phyloP scores from a whole-genome alignment of 2,888 invertebrate genomes.

The Acanthosepion esculentum region DNA sequence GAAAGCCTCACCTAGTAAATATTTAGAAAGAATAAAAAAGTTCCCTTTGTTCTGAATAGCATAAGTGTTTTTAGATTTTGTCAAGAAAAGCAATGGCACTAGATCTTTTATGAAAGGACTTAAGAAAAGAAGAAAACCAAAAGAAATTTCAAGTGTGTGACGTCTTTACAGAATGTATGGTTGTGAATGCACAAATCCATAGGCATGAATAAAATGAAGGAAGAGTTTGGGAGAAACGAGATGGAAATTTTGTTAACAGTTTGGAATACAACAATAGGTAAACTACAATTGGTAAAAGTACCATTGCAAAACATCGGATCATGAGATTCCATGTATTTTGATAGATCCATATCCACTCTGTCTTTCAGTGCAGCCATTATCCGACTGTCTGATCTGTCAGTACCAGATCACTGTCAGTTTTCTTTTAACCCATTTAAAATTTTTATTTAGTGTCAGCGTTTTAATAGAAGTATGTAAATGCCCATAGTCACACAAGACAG shows the following conservation, averaged over 20 bases:
- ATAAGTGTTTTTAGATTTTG: too few species aligned
- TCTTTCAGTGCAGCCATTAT: too few species aligned
- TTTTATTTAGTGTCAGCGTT: constrained; percentile 52
- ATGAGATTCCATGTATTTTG: too few species aligned
- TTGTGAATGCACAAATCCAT: neutral
- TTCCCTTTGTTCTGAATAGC: too few species aligned
- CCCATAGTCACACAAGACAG: constrained; percentile 73
- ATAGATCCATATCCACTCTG: too few species aligned
- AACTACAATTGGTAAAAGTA: neutral
- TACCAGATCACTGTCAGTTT: neutral
- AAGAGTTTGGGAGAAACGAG: neutral
- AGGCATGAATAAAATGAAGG: neutral
- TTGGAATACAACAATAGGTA: neutral
- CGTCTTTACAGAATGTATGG: neutral
- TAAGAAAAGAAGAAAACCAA: neutral
- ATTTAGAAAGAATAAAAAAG: too few species aligned
- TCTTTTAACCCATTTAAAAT: neutral
- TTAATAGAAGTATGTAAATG: constrained; percentile 73
- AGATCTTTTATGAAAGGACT: too few species aligned
- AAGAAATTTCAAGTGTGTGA: neutral
- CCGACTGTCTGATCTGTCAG: too few species aligned
- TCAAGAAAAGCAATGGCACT: too few species aligned
- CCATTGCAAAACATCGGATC: neutral
- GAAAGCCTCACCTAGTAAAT: too few species aligned
- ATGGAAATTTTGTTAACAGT: neutral